Evolutionary conservation across 2,888 invertebrate species (phyloP), one percentile per base, ranked within the genome.

Genomic region (Coenonympha arcania): DNA sequence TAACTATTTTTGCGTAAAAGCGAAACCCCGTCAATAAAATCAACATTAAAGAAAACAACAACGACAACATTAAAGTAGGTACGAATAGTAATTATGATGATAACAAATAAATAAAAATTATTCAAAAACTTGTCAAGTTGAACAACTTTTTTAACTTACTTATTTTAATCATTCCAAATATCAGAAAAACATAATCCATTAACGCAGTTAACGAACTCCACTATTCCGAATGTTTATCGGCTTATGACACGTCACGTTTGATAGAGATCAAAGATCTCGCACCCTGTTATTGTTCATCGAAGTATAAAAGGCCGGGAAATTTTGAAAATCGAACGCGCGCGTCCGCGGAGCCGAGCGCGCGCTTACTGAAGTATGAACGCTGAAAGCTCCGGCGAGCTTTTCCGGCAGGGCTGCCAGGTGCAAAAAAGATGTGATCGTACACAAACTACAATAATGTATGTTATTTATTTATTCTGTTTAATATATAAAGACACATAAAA

Each of bases 131-230:
- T 5, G n/a, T 31, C 15, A 16, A 15, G 13, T 22, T 24, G 15
- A 16, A 4, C 9, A 28, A 8, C n/a, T 28, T 41, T 30, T 41
- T 11, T 28, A 18, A 79, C 83, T 81, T 71, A 84, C 83, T 79
- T 77, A 71, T 69, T 70, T 75, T 60, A 72, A 69, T 71, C 83
- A 83, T 84, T 80, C 81, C 83, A 79, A 78, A 71, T 70, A 66
- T 75, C 73, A 73, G 63, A 65, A 62, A 67, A 64, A 62, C 73
- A 74, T 69, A 50, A 73, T 74, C 76, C 79, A 76, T 77, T 61
- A 69, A 77, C 63, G 59, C 60, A 61, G 63, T 67, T 49, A 31
- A 28, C 19, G 20, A 43, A 41, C 31, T 43, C 43, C 56, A 52
- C 44, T 54, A 48, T 33, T 42, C 9, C 8, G 30, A 45, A 24